Percentiles rank a stretch among this genome's conserved stretches.
phyloP scores from a whole-genome alignment of 92 coral and sea anemone species.

The Bergia puertoricense region DNA sequence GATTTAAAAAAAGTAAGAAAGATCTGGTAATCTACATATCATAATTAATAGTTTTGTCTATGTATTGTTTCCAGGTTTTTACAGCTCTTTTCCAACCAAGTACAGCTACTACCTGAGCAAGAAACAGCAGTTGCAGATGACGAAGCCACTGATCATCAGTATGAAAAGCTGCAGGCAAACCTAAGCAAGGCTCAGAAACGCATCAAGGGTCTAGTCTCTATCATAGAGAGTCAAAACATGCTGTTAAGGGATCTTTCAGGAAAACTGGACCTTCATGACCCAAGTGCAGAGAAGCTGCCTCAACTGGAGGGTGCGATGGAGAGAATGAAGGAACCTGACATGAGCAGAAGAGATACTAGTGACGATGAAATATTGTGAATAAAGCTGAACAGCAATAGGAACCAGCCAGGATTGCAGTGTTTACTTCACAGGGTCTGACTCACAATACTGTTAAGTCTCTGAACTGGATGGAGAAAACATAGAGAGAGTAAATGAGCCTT shows the following conservation, averaged over 20 bases:
- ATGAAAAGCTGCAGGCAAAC: conserved; percentile 16
- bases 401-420: no score
- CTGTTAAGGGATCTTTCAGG: neutral
- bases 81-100: neutral
- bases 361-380: neutral
- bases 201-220: neutral
- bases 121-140: neutral
- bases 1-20: no score
- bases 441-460: no score
- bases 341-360: neutral
- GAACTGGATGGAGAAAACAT: no score
- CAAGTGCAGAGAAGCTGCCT: neutral
- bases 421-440: no score
- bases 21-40: no score
- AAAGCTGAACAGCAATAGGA: neutral
- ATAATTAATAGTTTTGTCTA: neutral
- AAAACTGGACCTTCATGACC: neutral
- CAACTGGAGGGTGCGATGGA: neutral
- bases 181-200: conserved; percentile 15
- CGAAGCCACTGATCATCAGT: conserved; percentile 4
- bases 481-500: no score
- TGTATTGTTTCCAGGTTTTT: neutral
- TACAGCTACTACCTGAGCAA: neutral
- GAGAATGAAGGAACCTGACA: neutral
- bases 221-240: neutral